phyloP scores from a whole-genome alignment of 2,113 vertebrate species.

The Tachysurus vachellii region DNA sequence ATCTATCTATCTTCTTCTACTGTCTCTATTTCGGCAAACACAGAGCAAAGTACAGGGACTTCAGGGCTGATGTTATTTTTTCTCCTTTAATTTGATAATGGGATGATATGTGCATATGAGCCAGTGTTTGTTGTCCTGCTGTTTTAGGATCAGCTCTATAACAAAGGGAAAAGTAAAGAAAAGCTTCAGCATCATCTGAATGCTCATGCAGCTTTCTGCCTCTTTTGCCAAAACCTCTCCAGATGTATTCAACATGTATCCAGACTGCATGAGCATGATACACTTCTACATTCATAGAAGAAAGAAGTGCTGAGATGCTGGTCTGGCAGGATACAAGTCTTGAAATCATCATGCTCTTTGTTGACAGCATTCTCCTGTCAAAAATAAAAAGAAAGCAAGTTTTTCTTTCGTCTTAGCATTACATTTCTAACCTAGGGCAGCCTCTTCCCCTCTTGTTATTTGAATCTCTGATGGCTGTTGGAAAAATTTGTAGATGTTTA shows the following conservation, averaged over 20 bases:
- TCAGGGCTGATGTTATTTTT: neutral
- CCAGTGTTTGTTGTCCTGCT: constrained; percentile 30
- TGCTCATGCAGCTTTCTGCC: neutral
- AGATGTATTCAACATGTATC: neutral
- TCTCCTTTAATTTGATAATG: constrained; percentile 9
- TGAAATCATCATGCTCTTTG: constrained; percentile 19
- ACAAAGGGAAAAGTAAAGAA: constrained; percentile 11
- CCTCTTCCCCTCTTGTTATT: constrained; percentile 9
- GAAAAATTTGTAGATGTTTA: constrained; percentile 37
- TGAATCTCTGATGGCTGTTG: constrained; percentile 26
- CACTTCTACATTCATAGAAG: neutral
- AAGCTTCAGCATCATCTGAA: neutral
- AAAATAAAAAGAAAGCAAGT: constrained; percentile 38
- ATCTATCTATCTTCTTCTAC: constrained; percentile 2
- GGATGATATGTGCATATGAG: constrained; percentile 12
- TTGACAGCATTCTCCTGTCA: constrained; percentile 39
- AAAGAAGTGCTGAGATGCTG: neutral
- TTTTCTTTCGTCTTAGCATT: constrained; percentile 50
- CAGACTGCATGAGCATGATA: constrained; percentile 25
- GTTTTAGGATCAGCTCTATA: constrained; percentile 13
- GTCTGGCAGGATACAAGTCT: constrained; percentile 13
- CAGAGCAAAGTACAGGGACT: constrained; percentile 18
- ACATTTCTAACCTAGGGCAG: constrained; percentile 49
- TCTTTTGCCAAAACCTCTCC: constrained; percentile 2
- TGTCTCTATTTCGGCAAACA: neutral